Percentiles rank a stretch among this genome's conserved stretches.
Evolutionary conservation across 1,140 invertebrate genomes (phyloP).

Genomic region (Zaprionus ornatus): DNA sequence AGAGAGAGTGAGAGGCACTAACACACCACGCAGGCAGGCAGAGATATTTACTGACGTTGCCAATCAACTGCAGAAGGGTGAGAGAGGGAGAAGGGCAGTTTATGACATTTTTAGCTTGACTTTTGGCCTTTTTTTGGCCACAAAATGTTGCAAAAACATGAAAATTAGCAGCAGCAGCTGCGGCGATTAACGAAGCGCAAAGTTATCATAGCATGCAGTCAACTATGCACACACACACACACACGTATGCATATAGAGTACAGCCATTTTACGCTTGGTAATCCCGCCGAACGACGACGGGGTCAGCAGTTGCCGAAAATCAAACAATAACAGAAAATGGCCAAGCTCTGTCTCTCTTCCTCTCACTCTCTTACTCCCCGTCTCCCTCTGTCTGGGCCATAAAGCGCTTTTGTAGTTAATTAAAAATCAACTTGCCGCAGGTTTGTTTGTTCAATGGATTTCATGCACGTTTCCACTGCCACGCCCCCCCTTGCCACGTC

Average conservation of each 20-base stretch:
- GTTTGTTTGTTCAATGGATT: slow-evolving; percentile 84
- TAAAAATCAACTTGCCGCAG: slow-evolving; percentile 83
- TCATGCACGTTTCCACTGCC: slow-evolving; percentile 75
- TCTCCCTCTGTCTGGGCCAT: slow-evolving; percentile 52
- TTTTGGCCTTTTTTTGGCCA: slow-evolving; percentile 34
- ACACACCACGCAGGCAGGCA: slow-evolving; percentile 8
- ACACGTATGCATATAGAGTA: background rate
- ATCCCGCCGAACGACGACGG: slow-evolving; percentile 20
- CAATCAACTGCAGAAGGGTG: slow-evolving; percentile 16
- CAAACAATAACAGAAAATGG: slow-evolving; percentile 47
- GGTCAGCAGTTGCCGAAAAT: slow-evolving; percentile 49
- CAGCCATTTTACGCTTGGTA: slow-evolving; percentile 33
- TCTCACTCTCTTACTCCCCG: background rate
- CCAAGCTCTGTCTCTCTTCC: background rate
- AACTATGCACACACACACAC: slow-evolving; percentile 1
- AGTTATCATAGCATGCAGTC: slow-evolving; percentile 71
- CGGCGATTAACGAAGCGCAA: slow-evolving; percentile 79
- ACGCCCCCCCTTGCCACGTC: background rate
- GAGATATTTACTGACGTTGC: slow-evolving; percentile 6
- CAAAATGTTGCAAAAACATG: slow-evolving; percentile 43
- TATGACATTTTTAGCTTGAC: slow-evolving; percentile 30
- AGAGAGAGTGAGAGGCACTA: background rate
- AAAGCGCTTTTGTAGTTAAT: slow-evolving; percentile 83
- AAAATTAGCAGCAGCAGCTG: slow-evolving; percentile 64
- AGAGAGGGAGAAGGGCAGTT: background rate